Conservation (phyloP, 2,888 invertebrate genomes). For the Drosophila lacicola region DNA sequence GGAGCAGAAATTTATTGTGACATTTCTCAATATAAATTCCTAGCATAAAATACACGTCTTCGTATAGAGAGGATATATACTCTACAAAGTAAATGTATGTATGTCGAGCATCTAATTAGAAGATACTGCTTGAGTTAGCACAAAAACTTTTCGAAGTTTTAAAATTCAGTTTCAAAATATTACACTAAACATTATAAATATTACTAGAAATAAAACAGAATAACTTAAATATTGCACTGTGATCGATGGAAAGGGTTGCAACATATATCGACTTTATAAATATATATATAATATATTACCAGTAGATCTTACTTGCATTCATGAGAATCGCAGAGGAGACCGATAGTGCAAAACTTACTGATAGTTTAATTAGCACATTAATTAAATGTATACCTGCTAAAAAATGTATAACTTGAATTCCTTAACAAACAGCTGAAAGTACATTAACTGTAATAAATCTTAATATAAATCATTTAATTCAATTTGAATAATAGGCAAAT, state of each 20-base stretch:
- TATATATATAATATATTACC: too few species aligned
- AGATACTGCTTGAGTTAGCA: neutral
- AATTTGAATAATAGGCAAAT: constrained; percentile 2
- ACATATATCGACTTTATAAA: too few species aligned
- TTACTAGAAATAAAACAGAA: too few species aligned
- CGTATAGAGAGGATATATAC: neutral
- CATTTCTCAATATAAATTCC: constrained; percentile 69
- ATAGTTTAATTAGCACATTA: too few species aligned
- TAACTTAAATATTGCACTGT: too few species aligned
- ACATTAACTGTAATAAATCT: neutral
- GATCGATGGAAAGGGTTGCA: too few species aligned
- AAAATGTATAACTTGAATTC: neutral
- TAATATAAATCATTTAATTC: neutral
- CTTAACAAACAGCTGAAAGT: neutral
- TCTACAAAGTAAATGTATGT: neutral
- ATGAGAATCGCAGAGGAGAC: too few species aligned
- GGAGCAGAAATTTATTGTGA: constrained; percentile 66
- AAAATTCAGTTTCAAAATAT: too few species aligned
- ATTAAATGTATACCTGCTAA: neutral
- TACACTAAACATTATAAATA: too few species aligned
- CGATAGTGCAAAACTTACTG: too few species aligned
- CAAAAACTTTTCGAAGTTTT: neutral
- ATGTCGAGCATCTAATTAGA: constrained; percentile 40
- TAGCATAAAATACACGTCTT: neutral
- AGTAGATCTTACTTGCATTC: too few species aligned